These are phyloP conservation scores for Parapristionchus giblindavisi DNA, from an alignment of 2,888 invertebrate genomes.

Conservation along the genomic window DNA sequence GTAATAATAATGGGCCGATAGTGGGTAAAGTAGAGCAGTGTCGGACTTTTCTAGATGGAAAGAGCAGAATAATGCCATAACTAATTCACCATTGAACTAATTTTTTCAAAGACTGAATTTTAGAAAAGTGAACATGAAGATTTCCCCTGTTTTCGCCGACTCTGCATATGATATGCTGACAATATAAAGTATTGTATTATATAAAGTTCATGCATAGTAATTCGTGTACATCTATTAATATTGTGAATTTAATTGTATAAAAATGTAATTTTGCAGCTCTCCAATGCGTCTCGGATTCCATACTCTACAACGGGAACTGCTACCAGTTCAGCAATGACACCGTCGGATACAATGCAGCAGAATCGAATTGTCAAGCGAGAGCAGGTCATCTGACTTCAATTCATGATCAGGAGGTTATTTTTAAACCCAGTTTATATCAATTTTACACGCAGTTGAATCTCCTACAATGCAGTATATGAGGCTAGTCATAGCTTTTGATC, in stretches of 20 bases:
- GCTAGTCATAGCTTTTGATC: too few species aligned
- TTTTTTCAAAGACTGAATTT: neutral
- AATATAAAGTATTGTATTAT: neutral
- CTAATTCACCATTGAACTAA: neutral
- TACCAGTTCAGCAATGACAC: neutral
- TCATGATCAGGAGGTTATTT: slow-evolving; percentile 8
- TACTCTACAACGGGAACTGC: too few species aligned
- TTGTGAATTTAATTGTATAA: too few species aligned
- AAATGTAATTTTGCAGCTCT: too few species aligned
- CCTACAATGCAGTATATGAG: neutral
- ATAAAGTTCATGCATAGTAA: neutral
- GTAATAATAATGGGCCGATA: neutral
- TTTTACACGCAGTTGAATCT: neutral
- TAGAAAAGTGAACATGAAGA: neutral
- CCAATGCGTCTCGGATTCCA: too few species aligned
- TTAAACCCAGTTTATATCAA: neutral
- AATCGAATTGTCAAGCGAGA: neutral
- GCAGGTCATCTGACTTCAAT: slow-evolving; percentile 23
- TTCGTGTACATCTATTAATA: too few species aligned
- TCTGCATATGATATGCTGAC: too few species aligned
- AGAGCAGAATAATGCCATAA: too few species aligned
- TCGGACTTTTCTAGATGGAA: neutral
- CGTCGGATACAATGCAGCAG: neutral
- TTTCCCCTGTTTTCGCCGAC: too few species aligned
- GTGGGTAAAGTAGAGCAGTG: neutral